Evolutionary conservation across 2,113 vertebrate genomes (phyloP).

Genomic region (Chaetodon trifascialis): DNA sequence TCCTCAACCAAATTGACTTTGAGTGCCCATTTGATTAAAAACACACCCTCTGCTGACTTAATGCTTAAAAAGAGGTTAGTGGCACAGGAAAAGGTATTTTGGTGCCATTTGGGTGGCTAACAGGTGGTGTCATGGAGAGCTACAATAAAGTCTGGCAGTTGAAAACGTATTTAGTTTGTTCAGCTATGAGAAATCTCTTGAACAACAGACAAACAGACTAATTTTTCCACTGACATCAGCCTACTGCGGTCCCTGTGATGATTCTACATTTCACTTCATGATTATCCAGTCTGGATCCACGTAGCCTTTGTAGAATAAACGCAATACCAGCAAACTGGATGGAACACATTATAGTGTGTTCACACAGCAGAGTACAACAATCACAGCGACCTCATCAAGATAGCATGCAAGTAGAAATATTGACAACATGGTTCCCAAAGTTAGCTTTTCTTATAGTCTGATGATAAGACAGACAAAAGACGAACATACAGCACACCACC

Average conservation of each 20-base stretch:
- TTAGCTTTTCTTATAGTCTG: neutral
- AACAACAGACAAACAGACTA: neutral
- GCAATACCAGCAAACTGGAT: neutral
- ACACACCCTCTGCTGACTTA: neutral
- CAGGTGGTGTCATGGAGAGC: neutral
- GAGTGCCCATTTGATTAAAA: neutral
- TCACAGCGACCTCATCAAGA: neutral
- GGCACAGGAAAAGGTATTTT: neutral
- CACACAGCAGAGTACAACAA: neutral
- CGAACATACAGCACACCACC: neutral
- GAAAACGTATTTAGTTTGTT: neutral
- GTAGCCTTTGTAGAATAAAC: neutral
- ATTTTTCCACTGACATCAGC: neutral
- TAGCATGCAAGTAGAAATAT: neutral
- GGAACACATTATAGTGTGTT: neutral
- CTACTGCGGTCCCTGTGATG: neutral
- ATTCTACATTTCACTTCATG: neutral
- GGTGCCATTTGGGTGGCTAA: too few relatives aligned
- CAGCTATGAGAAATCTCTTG: neutral
- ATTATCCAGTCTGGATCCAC: neutral
- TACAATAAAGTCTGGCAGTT: neutral
- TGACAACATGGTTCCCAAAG: neutral
- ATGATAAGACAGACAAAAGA: neutral
- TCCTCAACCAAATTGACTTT: neutral
- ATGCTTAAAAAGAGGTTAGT: neutral